phyloP scores from a whole-genome alignment of 1,140 invertebrate genomes.

The Euura lappo region DNA sequence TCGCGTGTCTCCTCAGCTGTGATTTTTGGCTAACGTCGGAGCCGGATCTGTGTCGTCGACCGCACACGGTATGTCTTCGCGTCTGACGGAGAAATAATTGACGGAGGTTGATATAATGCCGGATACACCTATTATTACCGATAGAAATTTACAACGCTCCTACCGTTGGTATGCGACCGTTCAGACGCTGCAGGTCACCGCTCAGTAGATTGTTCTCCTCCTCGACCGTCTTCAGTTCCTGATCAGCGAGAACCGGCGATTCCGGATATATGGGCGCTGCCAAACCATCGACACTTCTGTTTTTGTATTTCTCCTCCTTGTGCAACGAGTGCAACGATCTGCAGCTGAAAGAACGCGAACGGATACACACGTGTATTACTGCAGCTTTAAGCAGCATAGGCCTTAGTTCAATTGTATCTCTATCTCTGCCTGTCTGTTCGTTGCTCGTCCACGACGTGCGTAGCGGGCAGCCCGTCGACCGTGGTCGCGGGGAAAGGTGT shows the following conservation, averaged over 20 bases:
- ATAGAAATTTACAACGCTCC: slow-evolving; percentile 16
- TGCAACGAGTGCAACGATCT: slow-evolving; percentile 52
- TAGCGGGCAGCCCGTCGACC: background rate
- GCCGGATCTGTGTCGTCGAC: slow-evolving; percentile 56
- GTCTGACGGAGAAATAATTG: slow-evolving; percentile 37
- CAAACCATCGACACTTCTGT: slow-evolving; percentile 51
- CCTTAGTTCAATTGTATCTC: background rate
- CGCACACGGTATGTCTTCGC: slow-evolving; percentile 68
- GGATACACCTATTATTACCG: background rate
- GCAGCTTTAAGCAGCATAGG: too few relatives aligned
- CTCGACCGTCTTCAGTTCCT: slow-evolving; percentile 48
- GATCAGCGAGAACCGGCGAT: slow-evolving; percentile 39
- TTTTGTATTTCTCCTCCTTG: slow-evolving; percentile 43
- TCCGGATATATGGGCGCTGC: slow-evolving; percentile 51
- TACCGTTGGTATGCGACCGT: slow-evolving; percentile 52
- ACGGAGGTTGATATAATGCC: background rate
- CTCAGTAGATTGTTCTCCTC: slow-evolving; percentile 55
- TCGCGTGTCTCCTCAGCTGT: slow-evolving; percentile 47
- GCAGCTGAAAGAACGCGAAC: slow-evolving; percentile 29
- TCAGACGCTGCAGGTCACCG: slow-evolving; percentile 50
- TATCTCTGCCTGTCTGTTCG: background rate
- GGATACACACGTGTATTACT: slow-evolving; percentile 1
- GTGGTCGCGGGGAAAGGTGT: background rate
- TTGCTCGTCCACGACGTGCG: background rate
- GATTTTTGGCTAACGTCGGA: slow-evolving; percentile 55